Evolutionary conservation across 1,140 invertebrate species (phyloP), one percentile per base, ranked within the genome.

Genomic region (Zaprionus lachaisei): DNA sequence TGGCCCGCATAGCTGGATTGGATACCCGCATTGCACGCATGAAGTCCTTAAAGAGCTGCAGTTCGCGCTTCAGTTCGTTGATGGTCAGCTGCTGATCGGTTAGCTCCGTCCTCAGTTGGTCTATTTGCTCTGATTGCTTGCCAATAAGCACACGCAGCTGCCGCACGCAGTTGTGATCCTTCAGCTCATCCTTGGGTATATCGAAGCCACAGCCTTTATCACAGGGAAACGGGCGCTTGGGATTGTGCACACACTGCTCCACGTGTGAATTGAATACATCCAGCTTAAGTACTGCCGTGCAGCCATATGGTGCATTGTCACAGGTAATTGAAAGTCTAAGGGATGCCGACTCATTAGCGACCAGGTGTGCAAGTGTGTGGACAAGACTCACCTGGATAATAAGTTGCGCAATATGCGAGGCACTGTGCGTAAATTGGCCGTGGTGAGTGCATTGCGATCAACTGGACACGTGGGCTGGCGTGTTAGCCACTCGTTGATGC

Each of bases 401-500:
- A 99, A 94, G 93, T 99, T 99, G 81, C 97, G 95, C 72, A 99
- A 94, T 86, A 99, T 99, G 91, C 98, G 94, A 28, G 98, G 98
- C 58, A 98, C 98, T 70, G 97, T 96, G 93, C 97, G 95, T 4
- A 99, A 93, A 93, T 99, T 97, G 66, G 96, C 95, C 15, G 96
- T 95, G 28, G 97, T 98, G 63, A 99, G 96, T 55, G 96, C 94
- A 87, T 97, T 97, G 58, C 98, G 95, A 93, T 99, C 98, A 49
- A 99, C 96, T 24, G 98, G 98, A 93, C 98, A 99, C 22, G 97
- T 98, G 15, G 97, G 97, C 91, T 98, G 97, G 47, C 97, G 94
- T 58, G 96, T 96, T 70, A 99, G 95, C 98, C 98, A 99, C 93
- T 99, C 97, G 61, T 96, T 96, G 78, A 99, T 99, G 93, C 98